Conservation (phyloP, 2,797 vertebrate genomes). For the Gambelia wislizenii region DNA sequence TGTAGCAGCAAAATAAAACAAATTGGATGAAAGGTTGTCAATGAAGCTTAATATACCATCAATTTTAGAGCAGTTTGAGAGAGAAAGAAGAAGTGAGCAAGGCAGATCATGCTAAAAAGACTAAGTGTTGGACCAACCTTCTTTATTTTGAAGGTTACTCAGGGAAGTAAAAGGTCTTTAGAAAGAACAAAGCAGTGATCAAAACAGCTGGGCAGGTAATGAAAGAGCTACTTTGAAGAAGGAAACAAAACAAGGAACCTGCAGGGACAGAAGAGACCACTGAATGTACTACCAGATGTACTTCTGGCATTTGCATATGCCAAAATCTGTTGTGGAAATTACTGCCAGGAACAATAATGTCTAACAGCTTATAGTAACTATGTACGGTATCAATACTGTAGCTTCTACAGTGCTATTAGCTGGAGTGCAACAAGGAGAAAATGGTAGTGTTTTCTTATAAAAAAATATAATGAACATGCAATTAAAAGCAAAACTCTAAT, state of each 20-base stretch:
- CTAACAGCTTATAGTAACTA: not conserved
- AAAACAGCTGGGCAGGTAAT: not conserved
- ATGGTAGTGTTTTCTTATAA: not conserved
- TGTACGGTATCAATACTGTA: not conserved
- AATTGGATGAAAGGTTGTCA: conserved; percentile 23
- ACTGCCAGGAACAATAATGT: not conserved
- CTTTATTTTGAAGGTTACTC: not conserved
- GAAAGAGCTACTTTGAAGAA: not conserved
- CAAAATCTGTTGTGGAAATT: conserved; percentile 8
- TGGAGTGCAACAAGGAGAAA: not conserved
- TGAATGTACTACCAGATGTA: not conserved
- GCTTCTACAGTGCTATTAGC: not conserved
- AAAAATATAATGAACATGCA: not conserved
- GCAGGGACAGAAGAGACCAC: not conserved
- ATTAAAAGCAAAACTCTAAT: not conserved
- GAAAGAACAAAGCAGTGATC: not conserved
- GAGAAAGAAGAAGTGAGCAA: not conserved
- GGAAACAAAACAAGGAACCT: conserved; percentile 6
- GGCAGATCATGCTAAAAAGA: not conserved
- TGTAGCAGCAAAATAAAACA: conserved; percentile 73
- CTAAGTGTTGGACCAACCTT: not conserved
- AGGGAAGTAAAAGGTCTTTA: not conserved
- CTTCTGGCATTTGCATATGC: not conserved
- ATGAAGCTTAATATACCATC: not conserved
- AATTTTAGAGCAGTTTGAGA: not conserved